Evolutionary conservation across 2,888 invertebrate species (phyloP).

Genomic region (Tineola bisselliella): DNA sequence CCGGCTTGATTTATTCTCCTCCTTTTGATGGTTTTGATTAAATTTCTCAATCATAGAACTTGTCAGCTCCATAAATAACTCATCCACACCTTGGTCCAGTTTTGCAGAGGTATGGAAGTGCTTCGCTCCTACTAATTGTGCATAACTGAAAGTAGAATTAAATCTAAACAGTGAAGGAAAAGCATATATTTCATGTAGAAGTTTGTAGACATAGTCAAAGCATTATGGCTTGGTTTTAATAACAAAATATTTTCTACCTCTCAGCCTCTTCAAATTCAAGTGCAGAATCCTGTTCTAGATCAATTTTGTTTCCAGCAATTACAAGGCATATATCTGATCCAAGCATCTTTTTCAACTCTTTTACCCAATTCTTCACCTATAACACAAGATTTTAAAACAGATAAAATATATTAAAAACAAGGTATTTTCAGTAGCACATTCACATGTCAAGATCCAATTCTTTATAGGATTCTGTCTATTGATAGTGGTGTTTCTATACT

Average conservation of each 20-base stretch:
- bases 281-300: slow-evolving; percentile 90
- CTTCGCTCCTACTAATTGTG: slow-evolving; percentile 88
- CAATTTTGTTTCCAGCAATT: slow-evolving; percentile 97
- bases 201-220: neutral
- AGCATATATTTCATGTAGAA: too few relatives aligned
- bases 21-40: slow-evolving; percentile 28
- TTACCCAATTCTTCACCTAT: slow-evolving; percentile 97
- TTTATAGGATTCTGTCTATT: too few relatives aligned
- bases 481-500: too few relatives aligned
- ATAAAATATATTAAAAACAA: too few relatives aligned
- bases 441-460: too few relatives aligned
- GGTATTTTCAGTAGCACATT: too few relatives aligned
- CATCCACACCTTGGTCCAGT: slow-evolving; percentile 89
- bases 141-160: slow-evolving; percentile 72
- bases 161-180: too few relatives aligned
- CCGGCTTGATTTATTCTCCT: slow-evolving; percentile 19
- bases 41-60: slow-evolving; percentile 73
- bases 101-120: slow-evolving; percentile 96
- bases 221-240: neutral
- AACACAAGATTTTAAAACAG: slow-evolving; percentile 28
- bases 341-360: slow-evolving; percentile 94
- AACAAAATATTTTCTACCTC: slow-evolving; percentile 62
- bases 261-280: slow-evolving; percentile 88
- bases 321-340: slow-evolving; percentile 91
- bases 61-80: slow-evolving; percentile 86